Percentiles rank a stretch among this genome's conserved stretches.
Conservation (phyloP, 2,888 invertebrate species). For the Chymomyza caudatula region DNA sequence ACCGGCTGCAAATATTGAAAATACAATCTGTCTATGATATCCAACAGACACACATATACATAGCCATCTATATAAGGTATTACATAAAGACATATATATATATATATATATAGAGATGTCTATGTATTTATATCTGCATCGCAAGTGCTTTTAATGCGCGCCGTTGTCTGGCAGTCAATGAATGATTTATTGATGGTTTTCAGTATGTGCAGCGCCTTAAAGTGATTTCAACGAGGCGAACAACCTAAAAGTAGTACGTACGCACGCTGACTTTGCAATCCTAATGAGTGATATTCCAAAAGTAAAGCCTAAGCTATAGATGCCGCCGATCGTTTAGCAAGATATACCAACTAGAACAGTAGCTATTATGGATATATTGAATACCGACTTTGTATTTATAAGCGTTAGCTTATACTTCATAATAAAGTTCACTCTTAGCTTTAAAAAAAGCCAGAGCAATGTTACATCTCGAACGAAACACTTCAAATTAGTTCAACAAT, state of each 20-base stretch:
- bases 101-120: constrained; percentile 24
- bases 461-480: no score
- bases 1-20: constrained; percentile 60
- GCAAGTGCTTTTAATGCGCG: constrained; percentile 57
- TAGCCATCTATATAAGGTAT: constrained; percentile 10
- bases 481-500: no score
- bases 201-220: constrained; percentile 21
- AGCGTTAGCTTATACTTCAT: no score
- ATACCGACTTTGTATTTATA: no score
- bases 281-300: background rate
- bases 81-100: constrained; percentile 3
- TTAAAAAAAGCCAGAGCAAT: no score
- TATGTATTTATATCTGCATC: background rate
- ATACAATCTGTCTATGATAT: constrained; percentile 66
- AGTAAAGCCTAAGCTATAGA: background rate
- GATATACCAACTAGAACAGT: no score
- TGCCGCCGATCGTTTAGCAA: no score
- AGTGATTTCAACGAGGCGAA: background rate
- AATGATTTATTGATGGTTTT: constrained; percentile 66
- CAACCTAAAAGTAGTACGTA: background rate
- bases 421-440: no score
- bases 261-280: background rate
- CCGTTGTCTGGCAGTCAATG: constrained; percentile 50
- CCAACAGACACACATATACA: constrained; percentile 16
- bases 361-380: no score